Evolutionary conservation across 2,888 invertebrate species (phyloP).

Genomic region (Slavum lentiscoides): DNA sequence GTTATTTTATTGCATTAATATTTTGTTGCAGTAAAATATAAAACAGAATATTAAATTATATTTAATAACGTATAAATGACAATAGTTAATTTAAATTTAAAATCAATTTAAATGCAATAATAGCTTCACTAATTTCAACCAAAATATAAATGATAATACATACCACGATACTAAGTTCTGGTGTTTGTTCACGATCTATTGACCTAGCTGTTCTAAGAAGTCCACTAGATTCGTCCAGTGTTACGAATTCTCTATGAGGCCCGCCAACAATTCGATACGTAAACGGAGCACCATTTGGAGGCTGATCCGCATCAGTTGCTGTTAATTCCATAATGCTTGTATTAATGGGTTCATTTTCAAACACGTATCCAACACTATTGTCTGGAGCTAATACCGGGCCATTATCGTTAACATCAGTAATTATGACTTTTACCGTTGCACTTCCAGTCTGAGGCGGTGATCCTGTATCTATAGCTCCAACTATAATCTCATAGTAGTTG

Average conservation of each 20-base stretch:
- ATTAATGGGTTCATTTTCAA: conserved; percentile 84
- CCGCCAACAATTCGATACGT: conserved; percentile 79
- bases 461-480: conserved; percentile 89
- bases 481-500: conserved; percentile 72
- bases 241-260: conserved; percentile 74
- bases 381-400: conserved; percentile 79
- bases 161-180: conserved; percentile 72
- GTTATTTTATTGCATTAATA: no score
- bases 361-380: conserved; percentile 74
- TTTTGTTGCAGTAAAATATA: no score
- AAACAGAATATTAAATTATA: no score
- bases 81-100: no score
- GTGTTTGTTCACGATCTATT: conserved; percentile 80
- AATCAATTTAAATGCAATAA: no score
- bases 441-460: conserved; percentile 90
- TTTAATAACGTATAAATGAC: no score
- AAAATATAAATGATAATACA: conserved; percentile 55
- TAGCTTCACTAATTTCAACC: neutral
- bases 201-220: conserved; percentile 75
- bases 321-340: conserved; percentile 82
- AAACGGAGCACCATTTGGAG: conserved; percentile 90
- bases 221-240: conserved; percentile 79
- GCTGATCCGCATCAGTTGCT: conserved; percentile 85
- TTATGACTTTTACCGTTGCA: conserved; percentile 75
- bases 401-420: conserved; percentile 91